Evolutionary conservation across 2,888 invertebrate genomes (phyloP), one percentile per base, ranked within the genome.

Genomic region (Agrenia bidenticulata): DNA sequence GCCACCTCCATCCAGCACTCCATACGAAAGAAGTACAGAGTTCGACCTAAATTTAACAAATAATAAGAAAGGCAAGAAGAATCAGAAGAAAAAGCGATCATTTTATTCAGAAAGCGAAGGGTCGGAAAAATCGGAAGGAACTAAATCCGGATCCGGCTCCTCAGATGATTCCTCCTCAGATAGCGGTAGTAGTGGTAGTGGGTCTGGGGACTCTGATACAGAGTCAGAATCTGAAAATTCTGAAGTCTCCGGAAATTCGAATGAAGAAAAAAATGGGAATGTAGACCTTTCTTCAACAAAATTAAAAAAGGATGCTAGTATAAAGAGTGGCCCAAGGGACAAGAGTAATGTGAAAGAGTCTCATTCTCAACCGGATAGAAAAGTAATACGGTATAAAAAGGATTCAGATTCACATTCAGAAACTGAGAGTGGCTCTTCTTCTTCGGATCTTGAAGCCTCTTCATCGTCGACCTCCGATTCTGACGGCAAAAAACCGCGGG

Each of bases 101-200:
- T 89, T 87, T 81, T 89, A 88, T 79, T 87, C 87, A 1, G 84
- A 84, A 59, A 82, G 83, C 23, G 81, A 80, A 61, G 81, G 81
- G 49, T 67, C 69, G 4, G 63, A 67, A 23, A 66, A 69, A 41
- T 69, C 70, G 7, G 57, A 50, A 45, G 67, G 62, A 17, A 64
- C 69, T 37, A 67, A 61, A 11, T 60, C 64, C n/a, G 67, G 55
- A 26, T 67, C 69, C 23, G 56, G 61, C 11, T 53, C 59, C 17
- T 45, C 62, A 19, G 45, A 45, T 45, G 55, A 55, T 4, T 72
- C 77, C 67, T 69, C 73, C 66, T 79, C 80, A 64, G 77, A 80
- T 76, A 71, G 73, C 73, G 67, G 62, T 55, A 69, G 75, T 72
- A 65, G 68, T 54, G 61, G 64, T 39, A 68, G 73, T 58, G 68